Conservation (phyloP, 2,797 vertebrate genomes). For the Urophycis tenuis region DNA sequence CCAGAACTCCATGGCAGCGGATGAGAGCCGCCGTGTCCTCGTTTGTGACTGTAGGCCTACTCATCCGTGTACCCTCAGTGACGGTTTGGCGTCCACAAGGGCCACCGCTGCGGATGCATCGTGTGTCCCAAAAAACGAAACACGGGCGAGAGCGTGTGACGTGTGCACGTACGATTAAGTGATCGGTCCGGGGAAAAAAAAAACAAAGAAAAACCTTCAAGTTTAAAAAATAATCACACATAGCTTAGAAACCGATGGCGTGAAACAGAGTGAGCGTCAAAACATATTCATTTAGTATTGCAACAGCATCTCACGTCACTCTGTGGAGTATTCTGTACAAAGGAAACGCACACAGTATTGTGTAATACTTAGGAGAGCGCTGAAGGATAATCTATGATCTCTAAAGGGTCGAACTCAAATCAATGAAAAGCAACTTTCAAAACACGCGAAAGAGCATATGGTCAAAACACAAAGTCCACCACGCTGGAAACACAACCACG, state of each 20-base stretch:
- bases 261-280: constrained; percentile 36
- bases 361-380: constrained; percentile 45
- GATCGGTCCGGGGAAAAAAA: too few relatives aligned
- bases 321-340: constrained; percentile 59
- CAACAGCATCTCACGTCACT: constrained; percentile 57
- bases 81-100: neutral
- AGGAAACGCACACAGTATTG: constrained; percentile 44
- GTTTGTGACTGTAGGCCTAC: neutral
- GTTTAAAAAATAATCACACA: constrained; percentile 44
- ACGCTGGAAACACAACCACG: constrained; percentile 82
- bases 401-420: constrained; percentile 49
- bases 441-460: constrained; percentile 74
- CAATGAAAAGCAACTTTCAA: constrained; percentile 71
- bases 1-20: neutral
- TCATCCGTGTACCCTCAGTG: neutral
- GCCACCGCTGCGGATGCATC: neutral
- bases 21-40: neutral
- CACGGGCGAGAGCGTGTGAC: neutral
- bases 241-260: constrained; percentile 31
- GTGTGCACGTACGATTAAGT: neutral
- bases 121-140: neutral
- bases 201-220: constrained; percentile 46
- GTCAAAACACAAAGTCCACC: constrained; percentile 79
- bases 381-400: constrained; percentile 10
- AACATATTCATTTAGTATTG: constrained; percentile 70